Conservation (phyloP, 37 sponge, comb jelly and placozoan species). For the Theonella swinhoei region DNA sequence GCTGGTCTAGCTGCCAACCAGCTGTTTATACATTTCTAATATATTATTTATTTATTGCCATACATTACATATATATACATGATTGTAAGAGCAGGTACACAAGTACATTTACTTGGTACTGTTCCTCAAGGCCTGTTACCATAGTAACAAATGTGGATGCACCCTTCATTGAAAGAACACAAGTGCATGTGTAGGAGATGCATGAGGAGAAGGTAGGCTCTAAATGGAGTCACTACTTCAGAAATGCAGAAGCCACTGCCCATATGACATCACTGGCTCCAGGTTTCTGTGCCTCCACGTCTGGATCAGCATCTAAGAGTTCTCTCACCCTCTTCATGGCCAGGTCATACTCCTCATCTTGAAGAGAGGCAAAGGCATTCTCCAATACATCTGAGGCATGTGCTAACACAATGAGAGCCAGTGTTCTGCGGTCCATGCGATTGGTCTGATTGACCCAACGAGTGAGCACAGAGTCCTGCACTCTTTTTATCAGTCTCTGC, state of each 20-base stretch:
- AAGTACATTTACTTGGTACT: too few relatives aligned
- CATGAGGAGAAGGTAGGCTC: background rate
- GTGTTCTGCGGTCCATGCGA: conserved; percentile 88
- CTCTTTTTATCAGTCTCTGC: conserved; percentile 88
- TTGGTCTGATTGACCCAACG: conserved; percentile 94
- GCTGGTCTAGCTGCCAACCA: conserved; percentile 40
- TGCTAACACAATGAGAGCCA: conserved; percentile 89
- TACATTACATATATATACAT: too few relatives aligned
- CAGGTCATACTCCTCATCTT: conserved; percentile 97
- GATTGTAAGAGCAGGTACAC: too few relatives aligned
- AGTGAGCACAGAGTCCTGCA: conserved; percentile 92
- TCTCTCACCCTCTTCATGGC: conserved; percentile 96
- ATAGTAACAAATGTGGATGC: background rate
- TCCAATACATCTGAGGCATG: conserved; percentile 98
- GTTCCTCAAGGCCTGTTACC: background rate
- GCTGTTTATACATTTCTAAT: background rate
- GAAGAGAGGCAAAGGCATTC: conserved; percentile 91
- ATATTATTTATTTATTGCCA: too few relatives aligned
- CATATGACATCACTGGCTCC: conserved; percentile 82
- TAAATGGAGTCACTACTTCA: conserved; percentile 66
- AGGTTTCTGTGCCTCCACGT: conserved; percentile 84
- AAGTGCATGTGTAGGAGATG: background rate
- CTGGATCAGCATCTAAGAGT: conserved; percentile 92
- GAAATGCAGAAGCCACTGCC: conserved; percentile 91
- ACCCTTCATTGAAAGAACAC: background rate